A percentile compares a stretch with the other conserved stretches of the same genome.
phyloP scores from a whole-genome alignment of 2,888 invertebrate species.

The Diarsia brunnea region DNA sequence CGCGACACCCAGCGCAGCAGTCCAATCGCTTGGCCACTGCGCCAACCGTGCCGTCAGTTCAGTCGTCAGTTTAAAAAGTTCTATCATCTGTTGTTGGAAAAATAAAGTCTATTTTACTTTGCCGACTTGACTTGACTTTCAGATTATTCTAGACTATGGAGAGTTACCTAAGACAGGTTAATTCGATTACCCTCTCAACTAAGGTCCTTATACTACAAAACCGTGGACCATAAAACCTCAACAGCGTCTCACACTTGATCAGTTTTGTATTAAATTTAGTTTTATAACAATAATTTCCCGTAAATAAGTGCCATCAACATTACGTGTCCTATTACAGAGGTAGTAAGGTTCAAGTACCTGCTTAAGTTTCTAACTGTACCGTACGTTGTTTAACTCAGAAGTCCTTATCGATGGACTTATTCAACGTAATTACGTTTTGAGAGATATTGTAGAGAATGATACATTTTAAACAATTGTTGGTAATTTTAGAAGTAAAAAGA shows the following conservation, averaged over 20 bases:
- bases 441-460: slow-evolving; percentile 24
- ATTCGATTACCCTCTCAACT: neutral
- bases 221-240: slow-evolving; percentile 40
- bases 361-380: slow-evolving; percentile 55
- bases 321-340: slow-evolving; percentile 50
- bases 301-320: slow-evolving; percentile 52
- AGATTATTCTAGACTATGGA: neutral
- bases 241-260: slow-evolving; percentile 28
- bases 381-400: slow-evolving; percentile 48
- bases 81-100: neutral
- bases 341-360: slow-evolving; percentile 48
- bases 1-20: too few species aligned
- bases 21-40: too few species aligned
- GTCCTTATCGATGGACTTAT: slow-evolving; percentile 54
- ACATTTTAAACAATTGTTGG: slow-evolving; percentile 21
- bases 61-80: too few species aligned
- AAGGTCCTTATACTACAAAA: slow-evolving; percentile 11
- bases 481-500: slow-evolving; percentile 2
- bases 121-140: neutral
- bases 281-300: slow-evolving; percentile 51
- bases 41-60: too few species aligned
- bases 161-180: neutral
- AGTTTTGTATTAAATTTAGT: slow-evolving; percentile 50
- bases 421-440: slow-evolving; percentile 31
- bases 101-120: neutral